Evolutionary conservation across 2,888 invertebrate species (phyloP), one percentile per base, ranked within the genome.

Genomic region (Diaprepes abbreviatus): DNA sequence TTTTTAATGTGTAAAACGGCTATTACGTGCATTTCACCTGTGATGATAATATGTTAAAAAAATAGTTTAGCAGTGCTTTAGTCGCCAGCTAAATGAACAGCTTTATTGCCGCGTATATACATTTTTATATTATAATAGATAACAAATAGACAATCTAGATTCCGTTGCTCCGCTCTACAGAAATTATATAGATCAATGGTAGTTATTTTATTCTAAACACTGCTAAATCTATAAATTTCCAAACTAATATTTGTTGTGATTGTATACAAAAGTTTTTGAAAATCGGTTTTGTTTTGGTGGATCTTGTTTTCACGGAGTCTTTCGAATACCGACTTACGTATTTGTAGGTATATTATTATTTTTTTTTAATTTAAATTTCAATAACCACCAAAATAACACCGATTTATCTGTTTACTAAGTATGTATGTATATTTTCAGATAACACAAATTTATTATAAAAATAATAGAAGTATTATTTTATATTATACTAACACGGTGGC

Each of bases 11-110:
- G 33, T 67, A 52, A 59, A 58, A 57, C 28, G 12, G 50, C 40
- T 66, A 57, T n/a, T 50, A 16, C 12, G 28, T 40, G 24, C 24
- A 62, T 43, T 60, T 43, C 40, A 67, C 67, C 67, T 67, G 67
- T 67, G 67, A 67, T 67, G 19, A 54, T 66, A 58, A 43, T 16
- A 66, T 59, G 52, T 66, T 55, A 66, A 59, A 24, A 54, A 36
- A 57, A 59, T 59, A 50, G 58, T 28, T 58, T 59, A 59, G 66
- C 45, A 54, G 64, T 64, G 52, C 43, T 40, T 64, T 17, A 62
- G 40, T 57, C n/a, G 24, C 28, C 21, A 24, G 57, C 21, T 24
- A 38, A 16, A 14, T 38, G 12, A 40, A 19, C n/a, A 5, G 57
- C 36, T 10, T 36, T 55, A 24, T 14, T 21, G 28, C 14, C 9